A percentile compares a stretch with the other conserved stretches of the same genome.
These are phyloP conservation scores for Lutraria rhynchaena DNA, from an alignment of 1,140 invertebrate species.

Conservation along the genomic window DNA sequence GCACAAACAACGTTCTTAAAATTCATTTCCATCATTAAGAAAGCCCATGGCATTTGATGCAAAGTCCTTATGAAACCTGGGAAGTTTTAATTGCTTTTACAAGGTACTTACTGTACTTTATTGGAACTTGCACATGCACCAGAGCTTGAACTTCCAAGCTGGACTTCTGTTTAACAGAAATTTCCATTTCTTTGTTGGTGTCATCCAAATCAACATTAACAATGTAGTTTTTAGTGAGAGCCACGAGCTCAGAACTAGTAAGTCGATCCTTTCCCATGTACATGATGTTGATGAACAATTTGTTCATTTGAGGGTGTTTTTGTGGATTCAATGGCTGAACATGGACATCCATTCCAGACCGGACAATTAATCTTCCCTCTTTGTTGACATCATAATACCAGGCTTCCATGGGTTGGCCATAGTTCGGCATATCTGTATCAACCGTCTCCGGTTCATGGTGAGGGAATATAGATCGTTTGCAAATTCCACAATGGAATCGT, in stretches of 20 bases:
- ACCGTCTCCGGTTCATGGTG: not conserved
- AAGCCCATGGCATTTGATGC: too few species aligned
- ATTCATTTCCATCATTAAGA: too few species aligned
- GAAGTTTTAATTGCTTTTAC: too few species aligned
- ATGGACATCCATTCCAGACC: constrained; percentile 39
- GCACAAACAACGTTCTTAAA: too few species aligned
- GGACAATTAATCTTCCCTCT: constrained; percentile 3
- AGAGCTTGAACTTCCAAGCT: not conserved
- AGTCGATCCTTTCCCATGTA: constrained; percentile 41
- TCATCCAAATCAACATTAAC: constrained; percentile 41
- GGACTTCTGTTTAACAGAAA: constrained; percentile 18
- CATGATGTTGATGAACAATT: constrained; percentile 38
- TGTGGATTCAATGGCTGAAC: constrained; percentile 32
- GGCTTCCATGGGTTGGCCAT: constrained; percentile 28
- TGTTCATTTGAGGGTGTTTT: constrained; percentile 36
- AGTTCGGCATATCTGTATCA: constrained; percentile 19
- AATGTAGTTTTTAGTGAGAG: constrained; percentile 31
- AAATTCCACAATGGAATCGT: too few species aligned
- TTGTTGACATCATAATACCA: constrained; percentile 42
- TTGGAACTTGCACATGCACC: constrained; percentile 32
- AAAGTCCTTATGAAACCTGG: too few species aligned
- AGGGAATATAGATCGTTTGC: constrained; percentile 12
- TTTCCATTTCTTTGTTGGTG: constrained; percentile 19
- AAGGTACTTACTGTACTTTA: constrained; percentile 27
- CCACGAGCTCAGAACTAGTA: not conserved